Evolutionary conservation across 64 coral and sea anemone genomes (phyloP).

Genomic region (Pocillopora verrucosa): DNA sequence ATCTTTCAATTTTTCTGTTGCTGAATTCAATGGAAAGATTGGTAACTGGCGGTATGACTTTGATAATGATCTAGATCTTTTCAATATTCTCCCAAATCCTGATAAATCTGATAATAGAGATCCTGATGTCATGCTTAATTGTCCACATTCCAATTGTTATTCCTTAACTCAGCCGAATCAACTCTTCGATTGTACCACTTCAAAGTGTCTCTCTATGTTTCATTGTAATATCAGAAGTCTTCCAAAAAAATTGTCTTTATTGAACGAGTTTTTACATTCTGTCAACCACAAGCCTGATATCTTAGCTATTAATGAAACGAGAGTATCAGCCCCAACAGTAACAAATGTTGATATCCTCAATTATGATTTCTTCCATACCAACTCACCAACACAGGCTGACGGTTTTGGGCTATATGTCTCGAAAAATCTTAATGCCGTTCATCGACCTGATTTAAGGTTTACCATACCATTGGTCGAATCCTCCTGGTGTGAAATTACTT

Average conservation of each 20-base stretch:
- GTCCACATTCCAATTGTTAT: neutral
- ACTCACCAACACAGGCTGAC: slow-evolving; percentile 14
- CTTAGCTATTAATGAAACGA: slow-evolving; percentile 1
- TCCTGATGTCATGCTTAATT: slow-evolving; percentile 20
- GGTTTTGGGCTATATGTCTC: neutral
- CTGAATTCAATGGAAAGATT: too few species aligned
- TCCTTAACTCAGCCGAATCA: slow-evolving; percentile 14
- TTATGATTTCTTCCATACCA: slow-evolving; percentile 11
- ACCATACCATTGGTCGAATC: slow-evolving; percentile 10
- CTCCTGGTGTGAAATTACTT: slow-evolving; percentile 17
- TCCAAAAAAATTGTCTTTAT: slow-evolving; percentile 5
- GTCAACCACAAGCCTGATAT: slow-evolving; percentile 6
- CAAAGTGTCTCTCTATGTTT: slow-evolving; percentile 22
- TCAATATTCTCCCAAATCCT: too few species aligned
- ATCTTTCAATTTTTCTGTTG: too few species aligned
- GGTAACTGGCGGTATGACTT: too few species aligned
- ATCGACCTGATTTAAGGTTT: slow-evolving; percentile 15
- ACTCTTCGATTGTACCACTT: neutral
- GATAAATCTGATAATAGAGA: neutral
- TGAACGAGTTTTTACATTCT: slow-evolving; percentile 9
- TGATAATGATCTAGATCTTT: too few species aligned
- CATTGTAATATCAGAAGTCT: slow-evolving; percentile 25
- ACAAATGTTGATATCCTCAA: slow-evolving; percentile 7
- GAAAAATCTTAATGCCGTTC: slow-evolving; percentile 4
- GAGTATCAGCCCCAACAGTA: neutral